phyloP scores from a whole-genome alignment of 2,113 vertebrate species.

The Mus spicilegus region DNA sequence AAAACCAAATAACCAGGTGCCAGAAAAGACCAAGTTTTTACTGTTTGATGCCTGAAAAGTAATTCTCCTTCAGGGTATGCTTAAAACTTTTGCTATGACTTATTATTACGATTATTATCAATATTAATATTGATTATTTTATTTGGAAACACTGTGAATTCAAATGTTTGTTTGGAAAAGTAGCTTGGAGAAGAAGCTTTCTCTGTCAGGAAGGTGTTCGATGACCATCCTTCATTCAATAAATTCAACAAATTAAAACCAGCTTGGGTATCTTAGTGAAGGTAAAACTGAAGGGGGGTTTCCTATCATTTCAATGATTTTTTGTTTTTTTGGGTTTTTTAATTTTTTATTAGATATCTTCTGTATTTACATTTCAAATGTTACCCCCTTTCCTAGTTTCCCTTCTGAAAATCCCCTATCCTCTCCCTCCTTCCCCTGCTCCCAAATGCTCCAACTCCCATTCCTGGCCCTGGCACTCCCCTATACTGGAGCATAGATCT shows the following conservation, averaged over 20 bases:
- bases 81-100: not conserved
- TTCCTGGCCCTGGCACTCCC: too few relatives aligned
- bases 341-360: too few relatives aligned
- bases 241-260: not conserved
- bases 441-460: too few relatives aligned
- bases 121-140: not conserved
- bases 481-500: too few relatives aligned
- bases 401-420: too few relatives aligned
- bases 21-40: not conserved
- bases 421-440: too few relatives aligned
- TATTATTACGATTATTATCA: not conserved
- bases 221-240: not conserved
- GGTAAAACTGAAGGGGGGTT: not conserved
- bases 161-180: not conserved
- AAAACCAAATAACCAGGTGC: not conserved
- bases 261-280: not conserved
- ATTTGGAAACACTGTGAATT: not conserved
- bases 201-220: not conserved
- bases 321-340: not conserved
- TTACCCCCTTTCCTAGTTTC: too few relatives aligned
- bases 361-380: too few relatives aligned
- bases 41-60: not conserved
- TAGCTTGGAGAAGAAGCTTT: not conserved
- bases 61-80: not conserved
- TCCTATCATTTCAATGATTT: not conserved